A percentile compares a stretch with the other conserved stretches of the same genome.
Conservation (phyloP, 2,797 vertebrate species). For the Brachyalestes nurse region DNA sequence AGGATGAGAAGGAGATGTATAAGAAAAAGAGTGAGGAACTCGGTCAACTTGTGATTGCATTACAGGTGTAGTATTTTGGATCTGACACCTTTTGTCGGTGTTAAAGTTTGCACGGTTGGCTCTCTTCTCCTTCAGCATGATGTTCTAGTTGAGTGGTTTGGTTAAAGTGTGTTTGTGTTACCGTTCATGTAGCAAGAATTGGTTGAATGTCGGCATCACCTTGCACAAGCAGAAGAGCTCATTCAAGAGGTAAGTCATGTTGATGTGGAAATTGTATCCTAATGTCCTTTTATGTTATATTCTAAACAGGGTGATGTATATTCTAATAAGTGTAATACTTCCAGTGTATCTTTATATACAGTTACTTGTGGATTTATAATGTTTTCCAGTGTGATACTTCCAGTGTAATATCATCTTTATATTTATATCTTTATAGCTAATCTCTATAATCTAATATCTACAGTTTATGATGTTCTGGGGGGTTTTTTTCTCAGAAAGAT, state of each 20-base stretch:
- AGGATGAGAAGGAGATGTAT: conserved; percentile 26
- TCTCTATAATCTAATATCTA: too few relatives aligned
- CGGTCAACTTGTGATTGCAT: conserved; percentile 24
- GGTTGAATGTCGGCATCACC: conserved; percentile 25
- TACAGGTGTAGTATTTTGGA: conserved; percentile 22
- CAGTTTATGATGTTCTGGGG: too few relatives aligned
- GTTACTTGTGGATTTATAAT: background rate
- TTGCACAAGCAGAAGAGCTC: conserved; percentile 30
- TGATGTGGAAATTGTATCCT: background rate
- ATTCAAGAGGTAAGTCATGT: conserved; percentile 35
- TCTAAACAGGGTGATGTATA: too few relatives aligned
- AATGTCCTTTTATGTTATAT: background rate
- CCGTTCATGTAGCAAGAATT: conserved; percentile 36
- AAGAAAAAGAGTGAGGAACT: conserved; percentile 30
- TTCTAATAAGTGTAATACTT: too few relatives aligned
- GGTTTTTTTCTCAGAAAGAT: conserved; percentile 42
- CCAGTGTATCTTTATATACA: background rate
- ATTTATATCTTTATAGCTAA: too few relatives aligned
- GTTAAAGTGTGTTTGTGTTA: background rate
- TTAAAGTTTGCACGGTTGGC: too few relatives aligned
- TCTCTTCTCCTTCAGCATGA: background rate
- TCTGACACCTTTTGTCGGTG: background rate
- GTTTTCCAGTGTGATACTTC: background rate
- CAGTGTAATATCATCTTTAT: too few relatives aligned
- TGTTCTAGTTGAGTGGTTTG: background rate